A percentile compares a stretch with the other conserved stretches of the same genome.
Conservation (phyloP, 2,888 invertebrate genomes). For the Pollenia angustigena region DNA sequence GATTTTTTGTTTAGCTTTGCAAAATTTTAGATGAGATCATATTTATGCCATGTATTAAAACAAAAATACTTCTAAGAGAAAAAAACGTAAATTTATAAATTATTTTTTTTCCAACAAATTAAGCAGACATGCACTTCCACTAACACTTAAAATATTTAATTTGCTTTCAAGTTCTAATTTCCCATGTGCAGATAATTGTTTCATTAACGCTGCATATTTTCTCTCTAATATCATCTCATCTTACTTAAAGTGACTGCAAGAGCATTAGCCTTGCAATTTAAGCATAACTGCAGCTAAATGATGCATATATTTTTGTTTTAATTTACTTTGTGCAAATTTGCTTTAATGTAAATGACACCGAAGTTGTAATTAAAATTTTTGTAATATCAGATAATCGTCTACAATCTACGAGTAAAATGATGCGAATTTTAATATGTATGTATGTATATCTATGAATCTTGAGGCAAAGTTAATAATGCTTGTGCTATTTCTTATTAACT, state of each 20-base stretch:
- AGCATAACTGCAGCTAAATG: slow-evolving; percentile 32
- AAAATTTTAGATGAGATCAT: slow-evolving; percentile 59
- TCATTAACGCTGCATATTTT: slow-evolving; percentile 52
- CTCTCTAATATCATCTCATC: neutral
- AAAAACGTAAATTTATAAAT: slow-evolving; percentile 30
- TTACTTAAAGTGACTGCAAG: neutral
- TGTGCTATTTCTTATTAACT: neutral
- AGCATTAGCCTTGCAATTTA: neutral
- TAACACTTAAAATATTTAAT: slow-evolving; percentile 42
- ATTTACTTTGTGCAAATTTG: slow-evolving; percentile 27
- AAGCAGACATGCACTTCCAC: slow-evolving; percentile 54
- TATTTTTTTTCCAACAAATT: slow-evolving; percentile 47
- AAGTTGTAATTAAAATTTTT: slow-evolving; percentile 44
- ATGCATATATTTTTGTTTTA: slow-evolving; percentile 29
- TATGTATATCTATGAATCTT: neutral
- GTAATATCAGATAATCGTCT: slow-evolving; percentile 20
- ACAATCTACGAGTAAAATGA: neutral
- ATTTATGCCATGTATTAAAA: slow-evolving; percentile 18
- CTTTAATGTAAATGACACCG: slow-evolving; percentile 62
- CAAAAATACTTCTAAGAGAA: slow-evolving; percentile 23
- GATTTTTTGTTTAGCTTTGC: neutral
- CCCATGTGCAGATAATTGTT: slow-evolving; percentile 38
- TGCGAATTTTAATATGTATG: neutral
- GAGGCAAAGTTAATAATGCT: slow-evolving; percentile 2
- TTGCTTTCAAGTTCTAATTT: slow-evolving; percentile 41